A percentile compares a stretch with the other conserved stretches of the same genome.
Evolutionary conservation across 2,888 invertebrate genomes (phyloP).

Genomic region (Cantharis flavilabris): DNA sequence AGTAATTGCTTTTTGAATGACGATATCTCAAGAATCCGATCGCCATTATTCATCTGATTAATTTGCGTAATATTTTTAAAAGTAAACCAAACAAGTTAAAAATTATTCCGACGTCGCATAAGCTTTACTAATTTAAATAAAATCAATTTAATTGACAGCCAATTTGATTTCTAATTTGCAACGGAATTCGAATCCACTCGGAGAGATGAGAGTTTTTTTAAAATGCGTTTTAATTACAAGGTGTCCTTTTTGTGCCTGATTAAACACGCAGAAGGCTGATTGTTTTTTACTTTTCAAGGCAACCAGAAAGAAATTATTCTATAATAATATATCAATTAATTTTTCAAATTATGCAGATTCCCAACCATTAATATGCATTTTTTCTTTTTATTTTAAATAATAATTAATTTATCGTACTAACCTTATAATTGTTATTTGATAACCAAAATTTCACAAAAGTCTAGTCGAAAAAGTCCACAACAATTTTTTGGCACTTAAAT

Average conservation of each 20-base stretch:
- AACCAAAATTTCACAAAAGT: neutral
- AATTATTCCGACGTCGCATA: neutral
- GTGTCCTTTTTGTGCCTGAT: neutral
- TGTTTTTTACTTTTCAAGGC: neutral
- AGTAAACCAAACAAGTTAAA: neutral
- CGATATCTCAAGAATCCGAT: neutral
- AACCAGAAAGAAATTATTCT: neutral
- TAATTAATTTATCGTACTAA: neutral
- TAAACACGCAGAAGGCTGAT: neutral
- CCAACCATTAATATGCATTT: no score
- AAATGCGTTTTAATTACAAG: neutral
- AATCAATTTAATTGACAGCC: neutral
- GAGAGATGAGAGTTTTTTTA: neutral
- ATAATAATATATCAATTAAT: neutral
- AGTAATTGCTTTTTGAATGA: constrained; percentile 10
- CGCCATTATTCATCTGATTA: neutral
- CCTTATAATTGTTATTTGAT: neutral
- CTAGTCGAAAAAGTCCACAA: neutral
- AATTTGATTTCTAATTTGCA: neutral
- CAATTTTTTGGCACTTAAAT: neutral
- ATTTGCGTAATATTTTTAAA: constrained; percentile 7
- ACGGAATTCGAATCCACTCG: neutral
- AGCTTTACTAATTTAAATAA: neutral
- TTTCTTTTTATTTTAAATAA: no score
- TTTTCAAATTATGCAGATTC: neutral